A percentile compares a stretch with the other conserved stretches of the same genome.
phyloP scores from a whole-genome alignment of 2,113 vertebrate genomes.

The Galbula dea region DNA sequence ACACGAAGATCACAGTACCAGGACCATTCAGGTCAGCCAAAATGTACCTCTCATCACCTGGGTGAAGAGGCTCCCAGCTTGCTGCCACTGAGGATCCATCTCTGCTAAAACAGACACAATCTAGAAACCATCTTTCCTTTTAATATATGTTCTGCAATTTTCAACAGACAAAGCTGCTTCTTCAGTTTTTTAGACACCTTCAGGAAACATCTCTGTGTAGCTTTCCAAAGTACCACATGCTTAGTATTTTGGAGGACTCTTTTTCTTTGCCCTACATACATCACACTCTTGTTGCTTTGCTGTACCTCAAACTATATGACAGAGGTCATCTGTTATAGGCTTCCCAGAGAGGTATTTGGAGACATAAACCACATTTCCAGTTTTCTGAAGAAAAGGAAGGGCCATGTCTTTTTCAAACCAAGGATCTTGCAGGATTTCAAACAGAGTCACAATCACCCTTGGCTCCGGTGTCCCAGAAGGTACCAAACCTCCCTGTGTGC shows the following conservation, averaged over 20 bases:
- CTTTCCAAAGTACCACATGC: background rate
- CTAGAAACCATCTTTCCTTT: background rate
- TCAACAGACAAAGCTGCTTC: background rate
- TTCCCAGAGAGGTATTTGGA: background rate
- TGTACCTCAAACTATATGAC: background rate
- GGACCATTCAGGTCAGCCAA: background rate
- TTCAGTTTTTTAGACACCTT: background rate
- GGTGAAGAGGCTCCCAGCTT: background rate
- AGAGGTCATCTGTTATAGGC: background rate
- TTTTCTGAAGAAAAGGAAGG: background rate
- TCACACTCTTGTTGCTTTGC: background rate
- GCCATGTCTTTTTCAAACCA: background rate
- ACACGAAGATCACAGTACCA: background rate
- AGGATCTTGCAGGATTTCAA: background rate
- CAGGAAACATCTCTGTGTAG: background rate
- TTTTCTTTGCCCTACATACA: background rate
- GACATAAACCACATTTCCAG: background rate
- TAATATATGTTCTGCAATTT: background rate
- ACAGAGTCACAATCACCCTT: background rate
- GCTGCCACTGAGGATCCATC: background rate
- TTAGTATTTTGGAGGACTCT: background rate
- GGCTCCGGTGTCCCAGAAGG: background rate
- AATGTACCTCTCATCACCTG: background rate
- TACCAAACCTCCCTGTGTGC: background rate
- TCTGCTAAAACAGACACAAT: background rate